Conservation (phyloP, 2,888 invertebrate genomes). For the Dorcus parallelipipedus region DNA sequence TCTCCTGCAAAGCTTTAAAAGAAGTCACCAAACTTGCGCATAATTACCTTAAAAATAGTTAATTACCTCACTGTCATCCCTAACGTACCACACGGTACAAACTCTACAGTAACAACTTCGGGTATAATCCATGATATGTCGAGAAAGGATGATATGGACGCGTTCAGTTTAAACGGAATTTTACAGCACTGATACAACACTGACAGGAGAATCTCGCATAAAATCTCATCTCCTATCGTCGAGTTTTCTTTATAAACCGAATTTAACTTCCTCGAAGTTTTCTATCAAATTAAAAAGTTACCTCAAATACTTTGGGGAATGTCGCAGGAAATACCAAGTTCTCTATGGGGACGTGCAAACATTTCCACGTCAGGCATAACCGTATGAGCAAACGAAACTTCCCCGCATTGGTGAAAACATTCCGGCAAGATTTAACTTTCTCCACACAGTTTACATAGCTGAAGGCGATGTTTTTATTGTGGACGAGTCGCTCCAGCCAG, state of each 20-base stretch:
- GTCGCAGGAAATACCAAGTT: slow-evolving; percentile 41
- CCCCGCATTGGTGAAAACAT: slow-evolving; percentile 48
- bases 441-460: slow-evolving; percentile 50
- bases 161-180: slow-evolving; percentile 53
- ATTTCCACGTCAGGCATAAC: slow-evolving; percentile 52
- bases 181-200: slow-evolving; percentile 54
- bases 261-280: slow-evolving; percentile 29
- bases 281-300: slow-evolving; percentile 22
- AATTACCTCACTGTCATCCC: slow-evolving; percentile 59
- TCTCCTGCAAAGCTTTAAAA: slow-evolving; percentile 55
- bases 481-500: slow-evolving; percentile 54
- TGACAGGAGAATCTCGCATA: slow-evolving; percentile 57
- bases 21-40: neutral
- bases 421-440: slow-evolving; percentile 45
- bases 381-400: slow-evolving; percentile 53
- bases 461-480: slow-evolving; percentile 35
- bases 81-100: slow-evolving; percentile 61
- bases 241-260: slow-evolving; percentile 44
- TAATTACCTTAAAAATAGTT: neutral
- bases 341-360: slow-evolving; percentile 54
- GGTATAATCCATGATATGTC: slow-evolving; percentile 63
- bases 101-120: slow-evolving; percentile 52
- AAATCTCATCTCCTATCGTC: slow-evolving; percentile 62
- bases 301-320: neutral
- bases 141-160: slow-evolving; percentile 58